A percentile compares a stretch with the other conserved stretches of the same genome.
Conservation (phyloP, 2,888 invertebrate species). For the Caenorhabditis afra region DNA sequence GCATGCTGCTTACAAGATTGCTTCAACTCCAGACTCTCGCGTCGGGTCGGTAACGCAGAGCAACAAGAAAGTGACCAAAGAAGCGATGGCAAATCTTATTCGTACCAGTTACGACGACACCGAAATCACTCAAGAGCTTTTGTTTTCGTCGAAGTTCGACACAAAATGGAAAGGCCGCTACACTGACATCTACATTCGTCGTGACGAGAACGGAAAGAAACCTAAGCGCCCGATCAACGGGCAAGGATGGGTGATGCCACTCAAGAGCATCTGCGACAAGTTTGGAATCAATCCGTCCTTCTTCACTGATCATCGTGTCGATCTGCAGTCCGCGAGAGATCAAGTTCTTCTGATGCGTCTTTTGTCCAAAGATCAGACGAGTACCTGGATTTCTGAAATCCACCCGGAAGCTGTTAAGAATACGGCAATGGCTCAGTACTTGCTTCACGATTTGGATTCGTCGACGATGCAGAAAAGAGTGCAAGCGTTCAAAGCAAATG, state of each 20-base stretch:
- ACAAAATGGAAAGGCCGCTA: conserved; percentile 70
- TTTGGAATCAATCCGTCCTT: conserved; percentile 62
- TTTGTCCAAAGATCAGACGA: conserved; percentile 51
- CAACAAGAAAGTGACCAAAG: conserved; percentile 59
- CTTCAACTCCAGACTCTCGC: conserved; percentile 42
- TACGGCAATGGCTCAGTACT: conserved; percentile 46
- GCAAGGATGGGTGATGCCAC: conserved; percentile 71
- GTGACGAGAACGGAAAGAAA: conserved; percentile 57
- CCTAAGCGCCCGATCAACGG: conserved; percentile 66
- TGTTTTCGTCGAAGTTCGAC: conserved; percentile 69
- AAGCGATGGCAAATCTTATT: conserved; percentile 65
- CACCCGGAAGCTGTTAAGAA: conserved; percentile 65
- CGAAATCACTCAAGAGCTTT: conserved; percentile 65
- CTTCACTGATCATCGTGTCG: conserved; percentile 68
- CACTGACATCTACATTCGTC: conserved; percentile 62
- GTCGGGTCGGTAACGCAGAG: conserved; percentile 23
- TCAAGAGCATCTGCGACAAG: conserved; percentile 67
- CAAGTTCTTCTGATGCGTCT: conserved; percentile 61
- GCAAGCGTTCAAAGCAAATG: conserved; percentile 67
- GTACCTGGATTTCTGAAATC: conserved; percentile 55
- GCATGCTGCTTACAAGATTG: conserved; percentile 56
- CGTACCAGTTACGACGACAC: conserved; percentile 60
- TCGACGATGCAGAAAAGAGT: conserved; percentile 68
- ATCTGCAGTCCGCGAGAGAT: conserved; percentile 61
- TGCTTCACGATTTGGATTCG: conserved; percentile 68